Conservation (phyloP, 1,140 invertebrate species). For the Helicoverpa zea region DNA sequence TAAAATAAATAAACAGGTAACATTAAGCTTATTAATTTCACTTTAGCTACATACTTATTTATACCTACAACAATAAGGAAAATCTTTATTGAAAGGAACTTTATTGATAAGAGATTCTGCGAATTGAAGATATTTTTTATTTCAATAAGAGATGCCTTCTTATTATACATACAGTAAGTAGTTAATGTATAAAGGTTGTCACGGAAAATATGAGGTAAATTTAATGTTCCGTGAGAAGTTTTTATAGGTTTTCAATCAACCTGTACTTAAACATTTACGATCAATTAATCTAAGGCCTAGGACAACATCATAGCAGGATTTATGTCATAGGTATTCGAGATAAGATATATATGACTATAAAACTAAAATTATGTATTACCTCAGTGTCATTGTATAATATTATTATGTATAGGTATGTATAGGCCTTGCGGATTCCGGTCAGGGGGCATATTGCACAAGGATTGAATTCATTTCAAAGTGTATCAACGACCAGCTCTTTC, state of each 20-base stretch:
- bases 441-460: constrained; percentile 23
- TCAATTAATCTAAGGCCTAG: background rate
- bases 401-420: background rate
- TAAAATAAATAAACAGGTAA: no score
- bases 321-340: background rate
- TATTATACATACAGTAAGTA: no score
- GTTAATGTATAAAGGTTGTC: no score
- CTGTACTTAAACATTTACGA: constrained; percentile 17
- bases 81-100: no score
- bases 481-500: constrained; percentile 29
- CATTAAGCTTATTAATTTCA: no score
- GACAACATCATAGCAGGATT: background rate
- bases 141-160: no score
- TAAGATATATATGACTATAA: no score
- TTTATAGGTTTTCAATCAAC: constrained; percentile 12
- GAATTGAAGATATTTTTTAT: no score
- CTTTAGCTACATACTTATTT: no score
- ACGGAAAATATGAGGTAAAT: background rate
- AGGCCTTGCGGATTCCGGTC: background rate
- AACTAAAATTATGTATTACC: no score
- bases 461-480: constrained; percentile 19
- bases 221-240: background rate
- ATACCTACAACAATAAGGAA: no score
- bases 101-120: no score
- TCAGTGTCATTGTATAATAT: background rate